These are phyloP conservation scores for Oxyruncus cristatus DNA, from an alignment of 2,113 vertebrate genomes.

Conservation along the genomic window DNA sequence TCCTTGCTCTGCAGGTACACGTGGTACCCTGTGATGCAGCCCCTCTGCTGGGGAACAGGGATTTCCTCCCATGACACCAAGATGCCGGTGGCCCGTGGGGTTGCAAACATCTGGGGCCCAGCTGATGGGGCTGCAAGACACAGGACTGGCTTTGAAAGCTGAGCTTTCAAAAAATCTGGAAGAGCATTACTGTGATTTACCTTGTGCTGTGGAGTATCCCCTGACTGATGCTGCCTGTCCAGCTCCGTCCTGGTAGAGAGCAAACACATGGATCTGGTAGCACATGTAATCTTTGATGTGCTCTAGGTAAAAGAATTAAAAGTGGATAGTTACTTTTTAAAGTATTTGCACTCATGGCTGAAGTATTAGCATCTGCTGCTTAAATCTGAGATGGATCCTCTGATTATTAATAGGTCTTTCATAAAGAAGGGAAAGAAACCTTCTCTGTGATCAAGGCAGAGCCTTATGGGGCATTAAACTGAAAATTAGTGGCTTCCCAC, in stretches of 20 bases:
- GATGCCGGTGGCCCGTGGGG: neutral
- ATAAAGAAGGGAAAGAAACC: neutral
- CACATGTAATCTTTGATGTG: conserved; percentile 52
- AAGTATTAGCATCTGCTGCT: neutral
- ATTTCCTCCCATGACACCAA: conserved; percentile 64
- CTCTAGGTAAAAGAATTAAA: conserved; percentile 13
- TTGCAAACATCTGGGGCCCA: conserved; percentile 40
- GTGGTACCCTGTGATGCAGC: conserved; percentile 66
- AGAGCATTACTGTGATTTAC: neutral
- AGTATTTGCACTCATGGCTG: neutral
- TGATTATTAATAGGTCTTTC: neutral
- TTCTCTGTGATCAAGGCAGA: neutral
- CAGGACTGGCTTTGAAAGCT: rapidly evolving
- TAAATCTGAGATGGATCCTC: neutral
- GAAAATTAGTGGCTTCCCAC: neutral
- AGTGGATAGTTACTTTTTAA: rapidly evolving
- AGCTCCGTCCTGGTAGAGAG: conserved; percentile 14
- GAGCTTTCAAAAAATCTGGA: rapidly evolving
- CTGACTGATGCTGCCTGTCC: conserved; percentile 3
- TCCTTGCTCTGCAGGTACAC: conserved; percentile 54
- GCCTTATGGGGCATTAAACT: neutral
- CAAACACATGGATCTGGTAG: conserved; percentile 63
- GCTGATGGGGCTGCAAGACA: conserved; percentile 58
- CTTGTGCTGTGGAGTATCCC: conserved; percentile 32
- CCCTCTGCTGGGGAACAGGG: conserved; percentile 52